phyloP scores from a whole-genome alignment of 1,140 invertebrate genomes.

The Drosophila sp. region DNA sequence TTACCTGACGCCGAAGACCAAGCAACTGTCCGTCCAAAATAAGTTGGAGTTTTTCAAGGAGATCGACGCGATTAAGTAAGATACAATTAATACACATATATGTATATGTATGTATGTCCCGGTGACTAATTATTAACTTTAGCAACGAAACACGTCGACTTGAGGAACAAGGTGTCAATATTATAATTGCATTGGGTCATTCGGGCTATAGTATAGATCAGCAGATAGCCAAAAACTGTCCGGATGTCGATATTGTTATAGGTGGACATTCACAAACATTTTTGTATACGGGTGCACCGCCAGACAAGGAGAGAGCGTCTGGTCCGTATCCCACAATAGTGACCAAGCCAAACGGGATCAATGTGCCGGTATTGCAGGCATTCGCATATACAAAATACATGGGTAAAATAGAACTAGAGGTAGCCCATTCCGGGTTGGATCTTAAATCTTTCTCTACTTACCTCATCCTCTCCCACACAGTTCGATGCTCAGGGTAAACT shows the following conservation, averaged over 20 bases:
- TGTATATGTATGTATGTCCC: no score
- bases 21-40: slow-evolving; percentile 85
- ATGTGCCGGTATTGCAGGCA: slow-evolving; percentile 93
- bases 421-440: not conserved
- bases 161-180: slow-evolving; percentile 87
- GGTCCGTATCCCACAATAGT: slow-evolving; percentile 91
- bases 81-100: not conserved
- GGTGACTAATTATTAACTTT: no score
- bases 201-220: slow-evolving; percentile 91
- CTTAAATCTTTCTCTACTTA: not conserved
- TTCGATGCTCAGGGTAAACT: slow-evolving; percentile 91
- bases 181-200: slow-evolving; percentile 95
- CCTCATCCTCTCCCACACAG: slow-evolving; percentile 37
- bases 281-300: slow-evolving; percentile 84
- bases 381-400: slow-evolving; percentile 96
- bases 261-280: slow-evolving; percentile 94
- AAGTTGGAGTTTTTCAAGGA: slow-evolving; percentile 89
- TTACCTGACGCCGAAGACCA: slow-evolving; percentile 93
- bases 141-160: slow-evolving; percentile 87
- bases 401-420: slow-evolving; percentile 87
- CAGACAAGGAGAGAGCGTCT: slow-evolving; percentile 83
- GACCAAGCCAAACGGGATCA: slow-evolving; percentile 87
- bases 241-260: slow-evolving; percentile 93
- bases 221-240: slow-evolving; percentile 90
- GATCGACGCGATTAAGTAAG: slow-evolving; percentile 86